These are phyloP conservation scores for Oscheius myriophilus DNA, from an alignment of 2,888 invertebrate species.

Conservation along the genomic window DNA sequence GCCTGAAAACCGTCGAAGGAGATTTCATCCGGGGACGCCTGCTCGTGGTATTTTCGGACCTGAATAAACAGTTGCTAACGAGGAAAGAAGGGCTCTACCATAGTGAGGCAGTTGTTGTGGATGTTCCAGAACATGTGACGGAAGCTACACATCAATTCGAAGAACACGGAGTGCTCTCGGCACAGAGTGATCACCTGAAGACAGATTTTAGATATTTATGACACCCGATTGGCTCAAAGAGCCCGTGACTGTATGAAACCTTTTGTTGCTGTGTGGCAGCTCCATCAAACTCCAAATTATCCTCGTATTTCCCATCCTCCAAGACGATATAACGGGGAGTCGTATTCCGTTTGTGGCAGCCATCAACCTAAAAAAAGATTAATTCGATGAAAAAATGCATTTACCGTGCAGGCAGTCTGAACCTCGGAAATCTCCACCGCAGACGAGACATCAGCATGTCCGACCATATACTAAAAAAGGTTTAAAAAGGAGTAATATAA, in stretches of 20 bases:
- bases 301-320: background rate
- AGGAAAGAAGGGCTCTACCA: no score
- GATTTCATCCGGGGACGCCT: no score
- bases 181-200: slow-evolving; percentile 5
- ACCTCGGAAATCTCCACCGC: background rate
- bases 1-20: background rate
- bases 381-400: background rate
- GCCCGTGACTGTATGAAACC: no score
- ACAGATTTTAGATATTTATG: no score
- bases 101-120: background rate
- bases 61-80: no score
- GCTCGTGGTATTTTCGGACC: no score
- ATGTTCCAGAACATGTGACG: slow-evolving; percentile 13
- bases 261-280: background rate
- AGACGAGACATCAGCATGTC: background rate
- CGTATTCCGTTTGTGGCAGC: background rate
- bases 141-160: background rate
- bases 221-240: no score
- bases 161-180: background rate
- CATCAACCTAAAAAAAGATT: background rate
- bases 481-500: background rate
- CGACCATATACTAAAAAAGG: background rate
- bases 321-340: background rate
- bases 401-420: background rate
- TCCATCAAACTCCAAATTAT: background rate